Conservation (phyloP, 2,797 vertebrate genomes). For the Anabas testudineus region DNA sequence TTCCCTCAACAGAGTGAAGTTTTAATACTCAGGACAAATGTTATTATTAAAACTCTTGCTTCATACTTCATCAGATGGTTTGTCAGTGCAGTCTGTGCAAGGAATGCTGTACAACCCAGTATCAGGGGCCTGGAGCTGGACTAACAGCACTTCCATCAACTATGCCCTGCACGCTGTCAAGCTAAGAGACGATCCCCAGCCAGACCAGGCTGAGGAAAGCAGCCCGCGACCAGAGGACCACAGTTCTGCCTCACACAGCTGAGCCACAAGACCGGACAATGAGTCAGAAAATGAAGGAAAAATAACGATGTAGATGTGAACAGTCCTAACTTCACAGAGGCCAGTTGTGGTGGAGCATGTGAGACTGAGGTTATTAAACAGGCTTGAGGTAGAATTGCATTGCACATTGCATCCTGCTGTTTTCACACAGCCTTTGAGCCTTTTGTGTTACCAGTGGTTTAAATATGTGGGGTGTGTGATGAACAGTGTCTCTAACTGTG, state of each 20-base stretch:
- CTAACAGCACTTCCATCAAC: constrained; percentile 88
- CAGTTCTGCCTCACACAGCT: constrained; percentile 43
- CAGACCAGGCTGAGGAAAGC: constrained; percentile 41
- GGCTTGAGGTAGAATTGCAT: no score
- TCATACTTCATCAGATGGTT: constrained; percentile 84
- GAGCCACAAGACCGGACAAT: constrained; percentile 27
- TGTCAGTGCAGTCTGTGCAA: constrained; percentile 87
- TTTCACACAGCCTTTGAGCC: constrained; percentile 10
- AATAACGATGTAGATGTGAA: not conserved
- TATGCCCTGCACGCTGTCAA: constrained; percentile 93
- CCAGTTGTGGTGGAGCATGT: constrained; percentile 29
- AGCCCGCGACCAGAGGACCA: constrained; percentile 33
- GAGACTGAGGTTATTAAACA: constrained; percentile 7
- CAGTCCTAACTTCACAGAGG: not conserved
- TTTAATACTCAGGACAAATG: not conserved
- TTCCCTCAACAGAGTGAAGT: not conserved
- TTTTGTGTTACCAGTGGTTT: not conserved
- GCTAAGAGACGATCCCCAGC: constrained; percentile 31
- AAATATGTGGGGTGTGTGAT: constrained; percentile 4
- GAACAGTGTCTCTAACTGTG: constrained; percentile 1
- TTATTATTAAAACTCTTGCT: not conserved
- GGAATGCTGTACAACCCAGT: constrained; percentile 95
- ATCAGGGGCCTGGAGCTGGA: constrained; percentile 91
- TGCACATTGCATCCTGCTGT: not conserved
- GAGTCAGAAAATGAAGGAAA: not conserved